A percentile compares a stretch with the other conserved stretches of the same genome.
phyloP scores from a whole-genome alignment of 2,113 vertebrate genomes.

The Cyprinus carpio region DNA sequence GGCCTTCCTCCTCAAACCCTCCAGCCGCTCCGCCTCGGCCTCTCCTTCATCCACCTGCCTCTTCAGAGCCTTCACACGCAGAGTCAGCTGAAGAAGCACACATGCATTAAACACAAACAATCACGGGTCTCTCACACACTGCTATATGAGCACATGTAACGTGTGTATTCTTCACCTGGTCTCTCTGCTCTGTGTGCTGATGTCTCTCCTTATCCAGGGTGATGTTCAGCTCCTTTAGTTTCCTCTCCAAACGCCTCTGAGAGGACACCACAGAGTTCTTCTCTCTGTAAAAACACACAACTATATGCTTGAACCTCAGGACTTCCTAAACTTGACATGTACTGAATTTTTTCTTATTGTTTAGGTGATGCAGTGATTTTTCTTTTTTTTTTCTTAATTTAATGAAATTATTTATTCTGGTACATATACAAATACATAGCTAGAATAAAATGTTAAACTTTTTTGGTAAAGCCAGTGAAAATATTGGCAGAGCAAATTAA shows the following conservation, averaged over 20 bases:
- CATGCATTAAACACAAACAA: background rate
- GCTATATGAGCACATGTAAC: background rate
- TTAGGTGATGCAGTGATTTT: background rate
- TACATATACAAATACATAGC: background rate
- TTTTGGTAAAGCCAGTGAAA: background rate
- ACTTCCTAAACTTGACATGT: background rate
- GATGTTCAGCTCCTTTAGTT: constrained; percentile 89
- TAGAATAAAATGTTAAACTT: background rate
- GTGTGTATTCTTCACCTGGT: constrained; percentile 78
- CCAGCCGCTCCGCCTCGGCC: constrained; percentile 89
- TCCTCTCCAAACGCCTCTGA: constrained; percentile 89
- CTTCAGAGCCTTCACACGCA: constrained; percentile 92
- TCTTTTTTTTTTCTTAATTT: background rate
- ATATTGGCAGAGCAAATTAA: background rate
- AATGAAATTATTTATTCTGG: background rate
- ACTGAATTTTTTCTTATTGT: background rate
- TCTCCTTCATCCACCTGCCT: constrained; percentile 92
- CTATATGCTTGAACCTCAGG: background rate
- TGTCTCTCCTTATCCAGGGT: constrained; percentile 90
- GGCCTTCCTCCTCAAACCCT: constrained; percentile 83
- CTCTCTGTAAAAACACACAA: constrained; percentile 74
- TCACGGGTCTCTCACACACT: background rate
- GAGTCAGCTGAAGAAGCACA: constrained; percentile 79
- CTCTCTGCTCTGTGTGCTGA: constrained; percentile 85
- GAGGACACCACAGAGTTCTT: constrained; percentile 81